A percentile compares a stretch with the other conserved stretches of the same genome.
These are phyloP conservation scores for Notiomystis cincta DNA, from an alignment of 2,113 vertebrate species.

Conservation along the genomic window DNA sequence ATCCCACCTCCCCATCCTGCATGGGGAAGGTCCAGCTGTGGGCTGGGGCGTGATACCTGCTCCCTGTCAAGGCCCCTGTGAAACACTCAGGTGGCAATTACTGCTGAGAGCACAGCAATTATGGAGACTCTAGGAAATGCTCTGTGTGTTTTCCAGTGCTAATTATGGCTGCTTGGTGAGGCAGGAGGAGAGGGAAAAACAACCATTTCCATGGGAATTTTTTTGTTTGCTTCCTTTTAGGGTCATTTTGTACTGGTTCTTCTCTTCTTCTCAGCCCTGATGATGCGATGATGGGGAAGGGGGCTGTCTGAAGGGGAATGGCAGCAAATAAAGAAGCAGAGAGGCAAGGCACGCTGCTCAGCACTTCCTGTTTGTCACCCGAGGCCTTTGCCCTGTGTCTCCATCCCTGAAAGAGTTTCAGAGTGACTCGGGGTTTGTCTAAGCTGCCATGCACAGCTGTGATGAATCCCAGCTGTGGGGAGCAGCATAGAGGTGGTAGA, in stretches of 20 bases:
- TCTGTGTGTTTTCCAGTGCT: not conserved
- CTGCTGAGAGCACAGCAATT: not conserved
- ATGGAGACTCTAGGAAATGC: not conserved
- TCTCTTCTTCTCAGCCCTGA: not conserved
- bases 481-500: not conserved
- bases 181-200: not conserved
- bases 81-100: not conserved
- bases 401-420: not conserved
- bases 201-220: not conserved
- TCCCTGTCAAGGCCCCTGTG: rapidly evolving
- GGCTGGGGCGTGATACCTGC: rapidly evolving
- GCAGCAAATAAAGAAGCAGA: not conserved
- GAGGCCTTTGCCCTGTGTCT: not conserved
- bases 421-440: not conserved
- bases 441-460: not conserved
- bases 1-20: rapidly evolving
- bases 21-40: not conserved
- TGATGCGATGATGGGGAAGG: rapidly evolving
- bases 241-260: not conserved
- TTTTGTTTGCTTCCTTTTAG: not conserved
- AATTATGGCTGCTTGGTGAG: not conserved
- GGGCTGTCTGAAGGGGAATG: not conserved
- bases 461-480: not conserved
- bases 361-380: not conserved
- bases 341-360: rapidly evolving